These are phyloP conservation scores for Stegostoma tigrinum DNA, from an alignment of 2,113 vertebrate species.

Conservation along the genomic window DNA sequence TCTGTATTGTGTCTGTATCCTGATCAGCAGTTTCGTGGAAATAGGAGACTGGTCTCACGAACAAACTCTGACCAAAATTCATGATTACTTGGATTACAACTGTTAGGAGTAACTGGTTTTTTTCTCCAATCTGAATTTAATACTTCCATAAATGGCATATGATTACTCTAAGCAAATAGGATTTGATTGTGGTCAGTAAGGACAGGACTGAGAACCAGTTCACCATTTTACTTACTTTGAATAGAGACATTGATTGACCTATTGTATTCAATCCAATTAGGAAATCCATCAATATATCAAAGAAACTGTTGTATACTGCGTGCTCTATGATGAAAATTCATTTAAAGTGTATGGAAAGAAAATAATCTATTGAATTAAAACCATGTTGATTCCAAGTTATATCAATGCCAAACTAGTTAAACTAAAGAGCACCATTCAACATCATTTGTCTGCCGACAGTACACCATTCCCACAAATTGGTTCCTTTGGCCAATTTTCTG, in stretches of 20 bases:
- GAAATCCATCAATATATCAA: neutral
- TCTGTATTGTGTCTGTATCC: too few species aligned
- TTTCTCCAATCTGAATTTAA: neutral
- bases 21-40: neutral
- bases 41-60: neutral
- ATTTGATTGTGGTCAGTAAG: neutral
- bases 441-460: neutral
- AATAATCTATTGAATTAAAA: neutral
- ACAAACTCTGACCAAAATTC: neutral
- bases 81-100: neutral
- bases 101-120: neutral
- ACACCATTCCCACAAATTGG: neutral
- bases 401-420: slow-evolving; percentile 4
- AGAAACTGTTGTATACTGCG: neutral
- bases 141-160: neutral
- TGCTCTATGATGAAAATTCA: neutral
- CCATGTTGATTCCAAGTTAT: neutral
- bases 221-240: neutral
- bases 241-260: neutral
- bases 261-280: neutral
- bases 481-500: neutral
- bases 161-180: neutral
- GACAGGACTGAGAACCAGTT: neutral
- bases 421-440: neutral
- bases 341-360: neutral